Percentiles rank a stretch among this genome's conserved stretches.
These are phyloP conservation scores for Copsychus sechellarum DNA, from an alignment of 2,113 vertebrate genomes.

Conservation along the genomic window DNA sequence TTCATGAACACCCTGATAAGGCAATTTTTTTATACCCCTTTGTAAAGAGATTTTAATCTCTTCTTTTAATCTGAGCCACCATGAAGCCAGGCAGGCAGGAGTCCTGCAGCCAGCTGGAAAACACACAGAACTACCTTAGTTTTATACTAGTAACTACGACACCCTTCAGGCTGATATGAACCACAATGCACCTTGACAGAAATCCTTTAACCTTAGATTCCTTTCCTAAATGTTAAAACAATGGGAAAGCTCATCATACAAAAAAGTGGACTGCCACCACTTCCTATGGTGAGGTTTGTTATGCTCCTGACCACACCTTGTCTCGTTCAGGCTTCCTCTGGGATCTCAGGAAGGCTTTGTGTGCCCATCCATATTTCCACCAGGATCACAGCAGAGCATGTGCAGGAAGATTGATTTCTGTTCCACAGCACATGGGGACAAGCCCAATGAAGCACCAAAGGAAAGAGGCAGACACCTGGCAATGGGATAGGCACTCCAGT, in stretches of 20 bases:
- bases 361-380: not conserved
- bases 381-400: not conserved
- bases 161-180: not conserved
- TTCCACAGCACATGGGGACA: not conserved
- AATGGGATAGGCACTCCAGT: not conserved
- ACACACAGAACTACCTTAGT: not conserved
- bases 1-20: not conserved
- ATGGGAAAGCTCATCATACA: not conserved
- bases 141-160: not conserved
- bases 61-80: not conserved
- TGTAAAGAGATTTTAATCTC: not conserved
- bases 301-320: rapidly evolving
- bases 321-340: not conserved
- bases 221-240: not conserved
- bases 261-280: not conserved
- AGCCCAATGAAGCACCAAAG: not conserved
- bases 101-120: not conserved
- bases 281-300: rapidly evolving
- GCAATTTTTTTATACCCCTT: not conserved
- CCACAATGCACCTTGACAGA: not conserved
- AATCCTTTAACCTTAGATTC: not conserved
- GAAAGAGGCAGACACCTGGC: not conserved
- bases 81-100: not conserved
- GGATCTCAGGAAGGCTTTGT: not conserved
- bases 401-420: not conserved